phyloP scores from a whole-genome alignment of 2,797 vertebrate genomes.

The Sarcophilus harrisii region DNA sequence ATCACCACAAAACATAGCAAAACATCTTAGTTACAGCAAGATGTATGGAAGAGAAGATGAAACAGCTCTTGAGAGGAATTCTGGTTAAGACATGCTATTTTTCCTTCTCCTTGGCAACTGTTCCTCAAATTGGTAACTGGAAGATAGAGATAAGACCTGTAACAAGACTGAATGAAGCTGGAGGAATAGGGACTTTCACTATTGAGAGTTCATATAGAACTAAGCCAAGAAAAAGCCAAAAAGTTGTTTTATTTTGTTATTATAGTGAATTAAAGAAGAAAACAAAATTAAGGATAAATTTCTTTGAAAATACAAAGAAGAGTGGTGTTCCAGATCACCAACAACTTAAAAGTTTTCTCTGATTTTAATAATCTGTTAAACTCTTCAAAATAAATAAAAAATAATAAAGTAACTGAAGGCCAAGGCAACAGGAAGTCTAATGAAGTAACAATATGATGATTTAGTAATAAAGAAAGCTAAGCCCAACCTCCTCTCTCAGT shows the following conservation, averaged over 20 bases:
- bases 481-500: too few species aligned
- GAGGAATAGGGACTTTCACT: neutral
- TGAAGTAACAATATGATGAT: neutral
- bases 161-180: neutral
- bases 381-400: neutral
- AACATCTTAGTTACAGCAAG: neutral
- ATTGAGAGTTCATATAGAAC: neutral
- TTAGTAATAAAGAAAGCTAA: neutral
- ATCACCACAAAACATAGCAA: neutral
- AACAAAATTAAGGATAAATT: neutral
- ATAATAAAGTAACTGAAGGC: neutral
- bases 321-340: neutral
- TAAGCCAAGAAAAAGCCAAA: neutral
- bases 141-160: too few species aligned
- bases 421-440: neutral
- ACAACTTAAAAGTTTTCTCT: neutral
- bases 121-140: too few species aligned
- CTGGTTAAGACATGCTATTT: neutral
- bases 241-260: neutral
- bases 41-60: neutral
- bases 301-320: neutral
- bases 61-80: neutral
- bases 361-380: neutral
- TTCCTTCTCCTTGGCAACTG: neutral
- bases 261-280: neutral